Evolutionary conservation across 2,797 vertebrate species (phyloP).

Genomic region (Notolabrus celidotus): DNA sequence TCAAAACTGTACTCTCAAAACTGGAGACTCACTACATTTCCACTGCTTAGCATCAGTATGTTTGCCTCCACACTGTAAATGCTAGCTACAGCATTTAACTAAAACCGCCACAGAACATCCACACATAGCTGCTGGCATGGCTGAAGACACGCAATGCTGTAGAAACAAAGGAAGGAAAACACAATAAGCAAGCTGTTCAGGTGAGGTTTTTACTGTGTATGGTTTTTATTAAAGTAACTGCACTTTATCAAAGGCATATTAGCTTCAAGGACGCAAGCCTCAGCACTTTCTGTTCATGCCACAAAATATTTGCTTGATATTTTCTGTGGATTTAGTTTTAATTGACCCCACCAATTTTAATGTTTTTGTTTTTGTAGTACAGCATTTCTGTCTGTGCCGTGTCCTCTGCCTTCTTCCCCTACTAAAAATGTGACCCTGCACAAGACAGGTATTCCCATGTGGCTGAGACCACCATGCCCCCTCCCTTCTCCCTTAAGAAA

Average conservation of each 20-base stretch:
- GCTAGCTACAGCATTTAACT: not conserved
- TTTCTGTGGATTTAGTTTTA: slow-evolving; percentile 1
- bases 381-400: slow-evolving; percentile 15
- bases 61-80: not conserved
- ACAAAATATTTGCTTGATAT: not conserved
- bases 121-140: too few species aligned
- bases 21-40: too few species aligned
- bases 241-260: too few species aligned
- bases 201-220: too few species aligned
- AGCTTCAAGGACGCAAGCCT: too few species aligned
- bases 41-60: not conserved
- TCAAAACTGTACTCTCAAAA: too few species aligned
- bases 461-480: slow-evolving; percentile 11
- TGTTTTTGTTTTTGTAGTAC: slow-evolving; percentile 7
- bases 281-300: too few species aligned
- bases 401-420: slow-evolving; percentile 37
- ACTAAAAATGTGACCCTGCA: slow-evolving; percentile 34
- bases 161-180: too few species aligned
- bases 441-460: slow-evolving; percentile 50
- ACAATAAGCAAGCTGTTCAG: too few species aligned
- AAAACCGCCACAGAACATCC: not conserved
- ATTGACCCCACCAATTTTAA: slow-evolving; percentile 21
- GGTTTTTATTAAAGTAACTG: too few species aligned
- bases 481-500: slow-evolving; percentile 28
- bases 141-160: too few species aligned